Evolutionary conservation across 2,888 invertebrate genomes (phyloP).

Genomic region (Tipula helvola): DNA sequence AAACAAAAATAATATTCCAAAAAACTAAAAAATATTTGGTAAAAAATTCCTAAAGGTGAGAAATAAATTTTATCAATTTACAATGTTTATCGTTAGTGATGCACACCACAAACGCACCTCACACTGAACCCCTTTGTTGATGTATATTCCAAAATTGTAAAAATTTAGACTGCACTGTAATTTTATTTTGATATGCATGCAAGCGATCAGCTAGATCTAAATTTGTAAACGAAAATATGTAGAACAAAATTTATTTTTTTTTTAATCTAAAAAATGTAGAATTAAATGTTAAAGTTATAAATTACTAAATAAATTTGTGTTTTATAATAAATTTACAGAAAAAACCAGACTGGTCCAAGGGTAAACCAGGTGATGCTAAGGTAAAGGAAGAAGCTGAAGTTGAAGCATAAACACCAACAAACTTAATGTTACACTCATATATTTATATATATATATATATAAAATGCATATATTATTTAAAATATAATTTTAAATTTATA

Average conservation of each 20-base stretch:
- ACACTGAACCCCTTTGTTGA: background rate
- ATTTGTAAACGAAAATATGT: background rate
- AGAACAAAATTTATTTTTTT: background rate
- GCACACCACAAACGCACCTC: background rate
- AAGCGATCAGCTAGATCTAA: background rate
- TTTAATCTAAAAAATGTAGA: background rate
- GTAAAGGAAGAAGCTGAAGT: constrained; percentile 70
- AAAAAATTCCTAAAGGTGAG: background rate
- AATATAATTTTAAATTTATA: background rate
- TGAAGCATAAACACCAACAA: constrained; percentile 55
- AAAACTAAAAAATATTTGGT: background rate
- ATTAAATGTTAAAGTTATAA: background rate
- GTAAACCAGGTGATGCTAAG: constrained; percentile 76
- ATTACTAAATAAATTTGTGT: background rate
- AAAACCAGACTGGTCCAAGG: constrained; percentile 92
- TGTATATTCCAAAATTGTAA: background rate
- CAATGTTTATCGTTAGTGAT: background rate
- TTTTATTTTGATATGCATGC: background rate
- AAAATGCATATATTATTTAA: background rate
- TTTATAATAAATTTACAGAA: constrained; percentile 52
- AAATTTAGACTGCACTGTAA: background rate
- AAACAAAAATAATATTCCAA: background rate
- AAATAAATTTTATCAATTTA: background rate
- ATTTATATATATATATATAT: background rate
- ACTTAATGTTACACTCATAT: background rate